Base-by-base conservation (phyloP, 2,797 vertebrate genomes). In the Hydrophis major region DNA sequence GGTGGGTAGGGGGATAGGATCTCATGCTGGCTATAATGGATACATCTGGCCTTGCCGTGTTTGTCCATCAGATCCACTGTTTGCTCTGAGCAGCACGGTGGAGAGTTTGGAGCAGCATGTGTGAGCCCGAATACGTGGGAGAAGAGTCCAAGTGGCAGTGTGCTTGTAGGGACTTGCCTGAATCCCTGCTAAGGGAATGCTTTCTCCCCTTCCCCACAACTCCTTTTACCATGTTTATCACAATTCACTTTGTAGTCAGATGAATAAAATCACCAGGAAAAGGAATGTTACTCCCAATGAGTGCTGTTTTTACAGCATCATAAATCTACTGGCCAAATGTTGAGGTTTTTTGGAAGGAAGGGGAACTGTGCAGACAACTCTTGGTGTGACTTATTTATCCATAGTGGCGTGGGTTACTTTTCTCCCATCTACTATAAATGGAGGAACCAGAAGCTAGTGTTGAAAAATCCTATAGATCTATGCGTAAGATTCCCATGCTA, bases 281-380 rank as follows among this genome's bases (percentile, higher is more conserved):
- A 96, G 95, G 93, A 96, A 96, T 97, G 96, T 96, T 97, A 96
- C 95, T 96, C 95, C 95, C 90, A 94, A 96, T 92, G 92, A 95
- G 94, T 59, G 61, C 97, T 97, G 96, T 96, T 97, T 97, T 97
- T 96, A 96, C 96, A 97, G 95, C 95, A 96, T 94, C 96, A 97
- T 97, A 97, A 97, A 97, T 97, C 97, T 96, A 95, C 96, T 97
- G 93, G 96, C 92, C 95, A 94, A 96, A 96, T 96, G 94, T 87
- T 89, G 92, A 94, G 91, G 1, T 56, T 87, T 91, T 94, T 93
- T 14, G 50, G 32, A 74, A 42, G 37, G 96, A 95, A 93, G 94
- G 95, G 94, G 94, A 93, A 96, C 94, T 90, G 91, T 93, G 94
- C 11, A 74, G 95, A 95, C 95, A 96, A 94, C 92, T 55, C 94